Base-by-base conservation (phyloP, 2,888 invertebrate species). In the Drosophila nr. medialis region DNA sequence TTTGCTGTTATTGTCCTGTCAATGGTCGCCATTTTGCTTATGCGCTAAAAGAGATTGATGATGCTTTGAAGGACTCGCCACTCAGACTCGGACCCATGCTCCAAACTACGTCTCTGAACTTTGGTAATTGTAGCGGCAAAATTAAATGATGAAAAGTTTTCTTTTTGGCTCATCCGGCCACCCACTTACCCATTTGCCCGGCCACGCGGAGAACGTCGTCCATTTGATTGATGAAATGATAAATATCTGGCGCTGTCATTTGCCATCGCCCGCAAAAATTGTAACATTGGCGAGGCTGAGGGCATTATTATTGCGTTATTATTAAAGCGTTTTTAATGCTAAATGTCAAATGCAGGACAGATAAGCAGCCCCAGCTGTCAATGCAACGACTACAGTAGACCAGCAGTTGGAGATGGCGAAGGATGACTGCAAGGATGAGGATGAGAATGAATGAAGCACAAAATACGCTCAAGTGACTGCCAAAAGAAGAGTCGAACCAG, bases 261-360 rank as follows among this genome's bases (percentile, higher is more conserved):
- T 51, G 67, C 65, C 71, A 60, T 49, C 49, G 51, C 45, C 64
- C 59, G 27, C 77, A 63, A 72, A 70, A 84, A 73, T 80, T 68
- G 82, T 70, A 34, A 74, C 87, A 75, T 76, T 62, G 49, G 42
- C 64, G 61, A 45, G 45, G 66, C 79, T 81, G 66, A 71, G 83
- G 81, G 82, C 73, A 89, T 87, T 87, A 89, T 87, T 87, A 89
- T 87, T 85, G 83, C 86, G 86, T 87, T 87, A 87, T 87, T 87
- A 87, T 87, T 87, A 89, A 87, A 87, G 83, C 89, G 86, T 87
- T 89, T 87, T 87, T 87, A 87, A 89, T 87, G 88, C 87, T 87
- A 89, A 88, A 88, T 89, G 87, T 88, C 87, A 88, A 88, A 88
- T 82, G 88, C 87, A 88, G 88, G 89, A 88, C 88, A 84, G 88